Evolutionary conservation across 2,888 invertebrate species (phyloP), one percentile per base, ranked within the genome.

Genomic region (Mechanitis messenoides): DNA sequence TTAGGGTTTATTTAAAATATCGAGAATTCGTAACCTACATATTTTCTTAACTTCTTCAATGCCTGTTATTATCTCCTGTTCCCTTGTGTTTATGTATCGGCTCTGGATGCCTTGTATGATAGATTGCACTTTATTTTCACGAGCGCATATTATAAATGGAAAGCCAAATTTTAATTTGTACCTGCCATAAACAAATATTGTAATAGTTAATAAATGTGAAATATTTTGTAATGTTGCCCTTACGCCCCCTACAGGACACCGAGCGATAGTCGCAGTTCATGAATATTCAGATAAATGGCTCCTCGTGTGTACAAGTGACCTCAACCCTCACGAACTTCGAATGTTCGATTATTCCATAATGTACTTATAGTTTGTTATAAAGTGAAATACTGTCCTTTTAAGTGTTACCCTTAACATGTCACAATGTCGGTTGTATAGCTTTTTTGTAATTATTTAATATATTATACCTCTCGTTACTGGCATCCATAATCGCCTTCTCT

Each of bases 11-110:
- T 78, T 78, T 0, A 92, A 85, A 66, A 93, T 80, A 69, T 92
- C 91, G 33, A 86, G 74, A 61, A 94, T 91, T 68, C 93, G 85
- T 38, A 93, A 78, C 70, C 85, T 91, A 70, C 92, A 92, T 67
- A 94, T 94, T 82, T 94, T 94, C 77, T 93, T 93, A 0, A 94
- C 93, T 85, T 94, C 93, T 62, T 90, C 85, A 54, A 93, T 91
- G 31, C 92, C 92, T 53, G 79, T 91, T 2, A 74, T 72, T 2
- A 93, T 81, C 83, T 94, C 94, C 56, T 84, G 76, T 28, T 91
- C 87, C 45, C 74, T 74, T 0, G 84, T 78, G 74, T 93, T 93
- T 53, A 88, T 78, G 62, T 92, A 84, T 47, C 94, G 84, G 1
- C 68, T 72, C 68, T 91, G 82, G 4, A 94, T 82, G 28, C 92